Evolutionary conservation across 1,140 invertebrate genomes (phyloP).

Genomic region (Hyposmocoma kahamanoa): DNA sequence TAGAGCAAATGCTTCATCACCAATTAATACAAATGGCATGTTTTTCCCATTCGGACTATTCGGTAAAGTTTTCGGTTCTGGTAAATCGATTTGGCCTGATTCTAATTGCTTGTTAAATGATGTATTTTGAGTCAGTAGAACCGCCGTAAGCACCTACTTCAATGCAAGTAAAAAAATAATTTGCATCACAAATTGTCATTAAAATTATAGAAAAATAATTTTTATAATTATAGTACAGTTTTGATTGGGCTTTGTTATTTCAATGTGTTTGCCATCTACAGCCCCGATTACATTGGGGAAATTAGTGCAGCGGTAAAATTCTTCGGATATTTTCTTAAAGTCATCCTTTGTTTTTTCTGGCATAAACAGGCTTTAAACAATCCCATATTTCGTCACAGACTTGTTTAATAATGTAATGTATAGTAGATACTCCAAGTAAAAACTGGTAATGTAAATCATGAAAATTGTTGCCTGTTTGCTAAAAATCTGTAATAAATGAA

Average conservation of each 20-base stretch:
- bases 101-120: not conserved
- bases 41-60: not conserved
- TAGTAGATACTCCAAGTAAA: slow-evolving; percentile 5
- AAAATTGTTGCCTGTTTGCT: slow-evolving; percentile 9
- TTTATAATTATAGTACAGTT: slow-evolving; percentile 52
- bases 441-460: slow-evolving; percentile 4
- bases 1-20: no score
- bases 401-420: slow-evolving; percentile 9
- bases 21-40: no score
- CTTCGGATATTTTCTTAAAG: not conserved
- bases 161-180: slow-evolving; percentile 44
- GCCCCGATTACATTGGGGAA: not conserved
- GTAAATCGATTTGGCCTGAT: not conserved
- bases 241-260: not conserved
- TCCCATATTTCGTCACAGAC: slow-evolving; percentile 8
- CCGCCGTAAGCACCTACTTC: slow-evolving; percentile 50
- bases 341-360: not conserved
- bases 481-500: slow-evolving; percentile 9
- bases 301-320: slow-evolving; percentile 2
- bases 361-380: slow-evolving; percentile 7
- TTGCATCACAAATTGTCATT: slow-evolving; percentile 44
- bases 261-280: slow-evolving; percentile 5
- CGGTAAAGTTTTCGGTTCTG: not conserved
- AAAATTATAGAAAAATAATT: slow-evolving; percentile 39
- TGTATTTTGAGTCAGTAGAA: not conserved